These are phyloP conservation scores for Dendronephthya gigantea DNA, from an alignment of 64 coral and sea anemone genomes.

Conservation along the genomic window DNA sequence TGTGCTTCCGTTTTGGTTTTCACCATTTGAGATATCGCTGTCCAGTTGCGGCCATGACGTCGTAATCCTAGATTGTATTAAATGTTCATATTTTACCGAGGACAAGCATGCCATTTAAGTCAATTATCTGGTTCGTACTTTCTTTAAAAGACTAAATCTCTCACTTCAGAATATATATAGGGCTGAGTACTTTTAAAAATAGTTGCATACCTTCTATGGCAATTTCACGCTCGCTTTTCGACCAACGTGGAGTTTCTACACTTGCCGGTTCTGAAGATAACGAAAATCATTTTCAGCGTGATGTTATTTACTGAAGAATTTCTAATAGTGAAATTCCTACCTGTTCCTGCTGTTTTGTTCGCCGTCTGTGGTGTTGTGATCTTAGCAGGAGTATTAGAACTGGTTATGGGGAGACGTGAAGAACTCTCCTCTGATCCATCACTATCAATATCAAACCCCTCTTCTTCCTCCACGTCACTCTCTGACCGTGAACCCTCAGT, in stretches of 20 bases:
- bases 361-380: neutral
- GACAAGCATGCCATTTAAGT: too few relatives aligned
- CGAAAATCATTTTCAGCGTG: neutral
- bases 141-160: neutral
- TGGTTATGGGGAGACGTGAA: too few relatives aligned
- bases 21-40: slow-evolving; percentile 82
- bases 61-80: slow-evolving; percentile 84
- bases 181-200: too few relatives aligned
- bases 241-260: slow-evolving; percentile 82
- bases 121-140: too few relatives aligned
- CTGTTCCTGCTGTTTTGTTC: neutral
- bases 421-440: slow-evolving; percentile 49
- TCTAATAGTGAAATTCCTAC: neutral
- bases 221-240: slow-evolving; percentile 89
- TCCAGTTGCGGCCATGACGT: slow-evolving; percentile 84
- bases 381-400: neutral
- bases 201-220: slow-evolving; percentile 60
- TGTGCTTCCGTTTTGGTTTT: slow-evolving; percentile 92
- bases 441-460: slow-evolving; percentile 65
- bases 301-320: neutral
- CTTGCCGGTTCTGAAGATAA: slow-evolving; percentile 25
- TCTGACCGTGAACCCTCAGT: slow-evolving; percentile 22
- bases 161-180: neutral
- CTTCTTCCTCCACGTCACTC: slow-evolving; percentile 39
- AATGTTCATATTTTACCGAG: too few relatives aligned